phyloP scores from a whole-genome alignment of 2,888 invertebrate species.

The Agrotis segetum region DNA sequence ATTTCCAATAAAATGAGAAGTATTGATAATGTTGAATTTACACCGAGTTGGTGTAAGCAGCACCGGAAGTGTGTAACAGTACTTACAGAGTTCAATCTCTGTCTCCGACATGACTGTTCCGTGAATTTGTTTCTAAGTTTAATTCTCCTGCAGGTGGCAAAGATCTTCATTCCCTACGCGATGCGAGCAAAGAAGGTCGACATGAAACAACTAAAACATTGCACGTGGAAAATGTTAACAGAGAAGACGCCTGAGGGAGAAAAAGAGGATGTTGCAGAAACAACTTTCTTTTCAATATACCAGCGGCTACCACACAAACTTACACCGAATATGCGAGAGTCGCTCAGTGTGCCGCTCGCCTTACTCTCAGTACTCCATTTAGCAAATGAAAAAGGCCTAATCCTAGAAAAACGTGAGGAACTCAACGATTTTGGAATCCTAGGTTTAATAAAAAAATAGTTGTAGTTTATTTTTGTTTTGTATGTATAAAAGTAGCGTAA shows the following conservation, averaged over 20 bases:
- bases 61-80: too few species aligned
- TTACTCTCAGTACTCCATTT: conserved; percentile 96
- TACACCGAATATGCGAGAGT: conserved; percentile 92
- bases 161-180: conserved; percentile 95
- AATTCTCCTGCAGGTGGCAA: conserved; percentile 89
- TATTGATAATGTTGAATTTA: too few species aligned
- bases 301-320: conserved; percentile 90
- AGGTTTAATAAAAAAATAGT: conserved; percentile 80
- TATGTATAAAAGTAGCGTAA: conserved; percentile 38
- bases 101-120: too few species aligned
- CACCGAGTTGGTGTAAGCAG: too few species aligned
- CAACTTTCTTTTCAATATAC: conserved; percentile 91
- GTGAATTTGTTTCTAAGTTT: neutral
- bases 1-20: too few species aligned
- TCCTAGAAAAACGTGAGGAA: conserved; percentile 88
- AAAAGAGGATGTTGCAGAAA: conserved; percentile 81
- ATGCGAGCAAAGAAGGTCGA: conserved; percentile 96
- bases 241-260: conserved; percentile 76
- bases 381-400: conserved; percentile 94
- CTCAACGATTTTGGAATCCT: conserved; percentile 89
- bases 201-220: conserved; percentile 95
- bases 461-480: neutral
- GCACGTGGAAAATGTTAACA: conserved; percentile 93
- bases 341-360: conserved; percentile 94
- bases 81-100: too few species aligned